phyloP scores from a whole-genome alignment of 2,113 vertebrate species.

The Echinops telfairi region DNA sequence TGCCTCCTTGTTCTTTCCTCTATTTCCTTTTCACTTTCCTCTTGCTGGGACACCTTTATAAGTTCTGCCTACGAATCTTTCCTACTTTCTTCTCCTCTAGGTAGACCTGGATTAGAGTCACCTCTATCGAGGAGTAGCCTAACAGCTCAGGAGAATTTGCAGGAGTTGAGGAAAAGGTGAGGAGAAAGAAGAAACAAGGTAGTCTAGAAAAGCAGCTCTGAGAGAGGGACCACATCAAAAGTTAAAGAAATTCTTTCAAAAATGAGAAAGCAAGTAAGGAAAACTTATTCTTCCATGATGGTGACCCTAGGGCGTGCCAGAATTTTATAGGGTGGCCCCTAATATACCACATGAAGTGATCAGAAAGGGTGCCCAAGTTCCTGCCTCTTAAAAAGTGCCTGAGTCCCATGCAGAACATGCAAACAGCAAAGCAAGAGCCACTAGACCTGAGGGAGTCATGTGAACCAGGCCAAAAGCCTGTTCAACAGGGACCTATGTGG shows the following conservation, averaged over 20 bases:
- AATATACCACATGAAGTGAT: background rate
- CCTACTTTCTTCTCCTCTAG: background rate
- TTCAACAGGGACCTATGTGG: background rate
- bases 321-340: background rate
- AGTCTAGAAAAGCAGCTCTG: background rate
- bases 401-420: background rate
- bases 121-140: background rate
- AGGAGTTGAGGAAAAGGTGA: slow-evolving; percentile 7
- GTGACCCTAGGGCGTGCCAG: background rate
- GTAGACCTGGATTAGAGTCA: background rate
- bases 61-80: slow-evolving; percentile 13
- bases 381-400: background rate
- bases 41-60: background rate
- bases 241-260: background rate
- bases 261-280: background rate
- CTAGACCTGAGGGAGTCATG: background rate
- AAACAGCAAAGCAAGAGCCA: background rate
- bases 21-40: too few relatives aligned
- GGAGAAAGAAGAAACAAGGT: slow-evolving; percentile 15
- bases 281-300: background rate
- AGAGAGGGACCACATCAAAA: background rate
- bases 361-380: background rate
- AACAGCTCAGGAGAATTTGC: background rate
- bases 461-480: background rate
- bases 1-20: too few relatives aligned